phyloP scores from a whole-genome alignment of 2,113 vertebrate species.

The Helogale parvula region DNA sequence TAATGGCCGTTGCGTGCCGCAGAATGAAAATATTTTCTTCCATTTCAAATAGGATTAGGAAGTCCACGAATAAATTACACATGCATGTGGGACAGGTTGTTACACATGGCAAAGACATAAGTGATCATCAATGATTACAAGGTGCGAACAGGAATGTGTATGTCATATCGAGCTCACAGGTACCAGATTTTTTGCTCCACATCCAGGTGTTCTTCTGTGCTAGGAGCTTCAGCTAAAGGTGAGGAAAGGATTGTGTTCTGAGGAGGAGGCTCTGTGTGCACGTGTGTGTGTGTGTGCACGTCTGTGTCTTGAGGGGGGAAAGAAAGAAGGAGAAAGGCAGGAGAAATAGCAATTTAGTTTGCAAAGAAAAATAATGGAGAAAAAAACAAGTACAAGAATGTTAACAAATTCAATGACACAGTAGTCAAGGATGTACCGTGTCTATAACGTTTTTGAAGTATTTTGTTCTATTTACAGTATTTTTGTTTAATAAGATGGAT shows the following conservation, averaged over 20 bases:
- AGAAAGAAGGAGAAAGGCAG: not conserved
- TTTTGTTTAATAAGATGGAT: constrained; percentile 38
- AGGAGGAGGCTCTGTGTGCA: not conserved
- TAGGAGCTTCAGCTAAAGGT: not conserved
- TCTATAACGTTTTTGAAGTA: not conserved
- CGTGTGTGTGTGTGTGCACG: not conserved
- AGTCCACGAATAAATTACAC: constrained; percentile 24
- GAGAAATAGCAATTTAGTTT: constrained; percentile 7
- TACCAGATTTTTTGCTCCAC: not conserved
- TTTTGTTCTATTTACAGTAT: not conserved
- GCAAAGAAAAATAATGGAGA: constrained; percentile 48
- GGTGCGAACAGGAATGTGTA: not conserved
- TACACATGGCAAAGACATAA: not conserved
- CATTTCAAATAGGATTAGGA: constrained; percentile 54
- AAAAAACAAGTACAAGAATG: constrained; percentile 34
- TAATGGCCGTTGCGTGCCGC: not conserved
- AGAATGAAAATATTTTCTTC: constrained; percentile 48
- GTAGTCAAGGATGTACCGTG: not conserved
- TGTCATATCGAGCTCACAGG: not conserved
- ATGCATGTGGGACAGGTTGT: not conserved
- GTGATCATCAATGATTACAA: not conserved
- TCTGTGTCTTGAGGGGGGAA: not conserved
- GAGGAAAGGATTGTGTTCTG: not conserved
- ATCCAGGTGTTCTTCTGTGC: not conserved
- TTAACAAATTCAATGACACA: constrained; percentile 2